These are phyloP conservation scores for Actias luna DNA, from an alignment of 2,888 invertebrate species.

Conservation along the genomic window DNA sequence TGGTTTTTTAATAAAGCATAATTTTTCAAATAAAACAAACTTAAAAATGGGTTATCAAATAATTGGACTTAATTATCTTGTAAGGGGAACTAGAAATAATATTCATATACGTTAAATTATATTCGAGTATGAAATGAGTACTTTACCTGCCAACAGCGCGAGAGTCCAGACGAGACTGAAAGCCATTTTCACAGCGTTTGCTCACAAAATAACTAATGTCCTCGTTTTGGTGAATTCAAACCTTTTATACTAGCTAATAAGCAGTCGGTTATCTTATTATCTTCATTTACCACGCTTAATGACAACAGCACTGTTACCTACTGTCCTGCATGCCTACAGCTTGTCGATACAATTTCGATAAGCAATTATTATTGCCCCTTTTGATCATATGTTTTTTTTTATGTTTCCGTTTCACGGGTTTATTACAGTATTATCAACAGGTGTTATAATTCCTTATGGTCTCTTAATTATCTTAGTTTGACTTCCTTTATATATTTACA, in stretches of 20 bases:
- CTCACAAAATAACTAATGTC: background rate
- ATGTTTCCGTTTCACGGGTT: background rate
- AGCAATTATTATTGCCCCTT: background rate
- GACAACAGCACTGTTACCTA: background rate
- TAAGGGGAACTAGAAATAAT: no score
- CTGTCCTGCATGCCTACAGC: background rate
- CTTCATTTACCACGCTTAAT: slow-evolving; percentile 2
- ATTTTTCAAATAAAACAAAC: no score
- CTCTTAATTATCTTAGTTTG: background rate
- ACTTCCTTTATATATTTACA: no score
- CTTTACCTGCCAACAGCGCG: slow-evolving; percentile 32
- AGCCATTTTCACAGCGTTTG: slow-evolving; percentile 26
- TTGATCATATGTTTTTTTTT: background rate
- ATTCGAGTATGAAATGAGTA: background rate
- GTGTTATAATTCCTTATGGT: background rate
- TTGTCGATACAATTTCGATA: background rate
- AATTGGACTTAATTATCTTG: no score
- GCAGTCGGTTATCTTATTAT: background rate
- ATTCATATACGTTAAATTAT: background rate
- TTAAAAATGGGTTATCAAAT: no score
- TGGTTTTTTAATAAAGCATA: no score
- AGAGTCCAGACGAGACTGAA: slow-evolving; percentile 25
- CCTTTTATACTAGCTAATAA: slow-evolving; percentile 13
- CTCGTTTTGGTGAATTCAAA: background rate
- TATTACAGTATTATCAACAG: background rate